Evolutionary conservation across 1,140 invertebrate species (phyloP), one percentile per base, ranked within the genome.

Genomic region (Leptinotarsa lineolata): DNA sequence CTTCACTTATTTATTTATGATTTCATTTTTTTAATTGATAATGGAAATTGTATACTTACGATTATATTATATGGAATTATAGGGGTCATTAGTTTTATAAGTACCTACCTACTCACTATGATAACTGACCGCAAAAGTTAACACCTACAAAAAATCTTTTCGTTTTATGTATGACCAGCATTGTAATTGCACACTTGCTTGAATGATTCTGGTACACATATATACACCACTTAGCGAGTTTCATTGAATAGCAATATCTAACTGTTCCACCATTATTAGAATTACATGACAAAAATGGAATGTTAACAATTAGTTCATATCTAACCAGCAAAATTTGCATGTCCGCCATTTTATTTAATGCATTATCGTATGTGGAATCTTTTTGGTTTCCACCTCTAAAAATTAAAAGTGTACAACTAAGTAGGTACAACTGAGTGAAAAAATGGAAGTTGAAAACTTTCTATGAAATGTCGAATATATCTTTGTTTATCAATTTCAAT

Each of bases 61-160:
- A 63, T 12, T 13, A 63, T 63, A 63, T 22, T 63, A 63, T n/a
- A 15, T 63, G 20, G 20, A 21, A 15, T 63, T 63, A 21, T 22
- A 22, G 61, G 61, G 61, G 61, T 21, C 61, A 63, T 63, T 63
- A 63, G 15, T 54, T 54, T 54, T 1, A 18, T 63, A 63, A 63
- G 15, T 63, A 20, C 3, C 16, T n/a, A 59, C 58, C 58, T 59
- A 59, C 1, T 63, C 24, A 30, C 24, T 22, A 63, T 63, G 11
- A 63, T 3, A 22, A 63, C 20, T 30, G 61, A 54, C 61, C 15
- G 11, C 24, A 63, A 4, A 16, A 21, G 61, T 63, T 63, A 63
- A 63, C 61, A 63, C 20, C 61, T 63, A 30, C 61, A 63, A 63
- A 63, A 63, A 63, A 63, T 63, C 61, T 18, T 63, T 63, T 63